A percentile compares a stretch with the other conserved stretches of the same genome.
Conservation (phyloP, 2,797 vertebrate genomes). For the Hapalemur alaotrensis region DNA sequence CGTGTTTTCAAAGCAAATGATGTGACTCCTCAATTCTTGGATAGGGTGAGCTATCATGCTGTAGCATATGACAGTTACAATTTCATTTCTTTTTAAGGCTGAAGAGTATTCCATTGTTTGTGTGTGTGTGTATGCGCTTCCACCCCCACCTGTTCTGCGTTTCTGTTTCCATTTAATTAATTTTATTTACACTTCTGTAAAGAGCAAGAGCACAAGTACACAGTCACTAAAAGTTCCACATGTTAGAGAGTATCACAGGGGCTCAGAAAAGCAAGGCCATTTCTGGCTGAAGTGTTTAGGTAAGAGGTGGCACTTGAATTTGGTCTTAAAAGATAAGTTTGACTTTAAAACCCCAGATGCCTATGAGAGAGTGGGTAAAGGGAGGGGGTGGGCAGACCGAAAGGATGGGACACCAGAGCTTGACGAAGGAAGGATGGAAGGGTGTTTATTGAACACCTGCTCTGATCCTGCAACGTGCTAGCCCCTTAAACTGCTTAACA, state of each 20-base stretch:
- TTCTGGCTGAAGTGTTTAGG: neutral
- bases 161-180: slow-evolving; percentile 43
- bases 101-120: neutral
- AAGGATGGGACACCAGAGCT: neutral
- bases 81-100: neutral
- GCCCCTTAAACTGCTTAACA: neutral
- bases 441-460: neutral
- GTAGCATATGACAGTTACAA: neutral
- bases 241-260: neutral
- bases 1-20: neutral
- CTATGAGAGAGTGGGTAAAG: neutral
- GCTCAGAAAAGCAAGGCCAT: neutral
- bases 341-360: neutral
- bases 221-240: neutral
- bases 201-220: neutral
- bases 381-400: neutral
- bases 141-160: neutral
- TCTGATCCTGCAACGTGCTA: neutral
- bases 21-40: neutral
- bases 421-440: neutral
- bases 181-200: slow-evolving; percentile 25
- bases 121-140: neutral
- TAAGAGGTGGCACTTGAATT: neutral
- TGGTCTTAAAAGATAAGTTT: neutral
- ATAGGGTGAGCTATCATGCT: neutral